phyloP scores from a whole-genome alignment of 2,113 vertebrate species.

The Mobula hypostoma region DNA sequence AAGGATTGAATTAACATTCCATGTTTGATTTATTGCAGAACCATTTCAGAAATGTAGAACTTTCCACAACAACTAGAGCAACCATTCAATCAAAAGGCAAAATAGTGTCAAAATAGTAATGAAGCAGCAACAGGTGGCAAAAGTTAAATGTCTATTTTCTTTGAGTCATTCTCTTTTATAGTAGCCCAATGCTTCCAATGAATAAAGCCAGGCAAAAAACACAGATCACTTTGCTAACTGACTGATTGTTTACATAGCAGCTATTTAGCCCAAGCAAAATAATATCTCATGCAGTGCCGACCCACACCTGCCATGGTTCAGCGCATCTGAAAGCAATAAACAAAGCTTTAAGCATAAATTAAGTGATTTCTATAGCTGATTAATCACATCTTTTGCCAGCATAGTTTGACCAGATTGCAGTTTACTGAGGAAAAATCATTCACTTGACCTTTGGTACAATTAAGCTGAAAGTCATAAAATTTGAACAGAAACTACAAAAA shows the following conservation, averaged over 20 bases:
- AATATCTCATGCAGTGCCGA: slow-evolving; percentile 21
- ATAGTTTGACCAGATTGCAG: neutral
- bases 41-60: neutral
- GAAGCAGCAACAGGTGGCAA: neutral
- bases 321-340: slow-evolving; percentile 33
- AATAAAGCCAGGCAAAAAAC: neutral
- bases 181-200: neutral
- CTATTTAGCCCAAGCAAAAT: slow-evolving; percentile 28
- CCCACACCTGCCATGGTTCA: slow-evolving; percentile 25
- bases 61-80: neutral
- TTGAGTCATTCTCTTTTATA: neutral
- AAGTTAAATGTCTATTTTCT: neutral
- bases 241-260: slow-evolving; percentile 19
- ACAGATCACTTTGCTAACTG: slow-evolving; percentile 8
- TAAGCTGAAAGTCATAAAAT: neutral
- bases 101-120: too few relatives aligned
- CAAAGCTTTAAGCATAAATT: slow-evolving; percentile 37
- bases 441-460: neutral
- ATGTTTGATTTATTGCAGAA: slow-evolving; percentile 1
- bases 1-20: neutral
- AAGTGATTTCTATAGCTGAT: slow-evolving; percentile 37
- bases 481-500: neutral
- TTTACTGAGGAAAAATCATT: neutral
- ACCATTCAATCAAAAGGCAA: neutral
- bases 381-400: slow-evolving; percentile 27